Evolutionary conservation across 2,113 vertebrate genomes (phyloP).

Genomic region (Pavo muticus): DNA sequence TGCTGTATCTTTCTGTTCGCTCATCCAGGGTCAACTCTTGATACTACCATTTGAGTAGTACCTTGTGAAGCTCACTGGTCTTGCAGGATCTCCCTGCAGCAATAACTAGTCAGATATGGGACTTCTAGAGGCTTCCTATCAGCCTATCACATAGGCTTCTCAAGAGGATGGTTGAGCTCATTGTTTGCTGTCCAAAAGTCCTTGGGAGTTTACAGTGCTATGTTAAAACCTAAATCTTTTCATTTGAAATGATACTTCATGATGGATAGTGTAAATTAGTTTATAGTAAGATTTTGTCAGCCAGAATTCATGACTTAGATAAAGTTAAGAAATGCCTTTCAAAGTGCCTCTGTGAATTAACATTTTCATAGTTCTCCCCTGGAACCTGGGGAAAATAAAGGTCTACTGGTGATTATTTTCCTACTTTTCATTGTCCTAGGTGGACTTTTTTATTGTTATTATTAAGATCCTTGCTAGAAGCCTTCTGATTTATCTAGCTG

Average conservation of each 20-base stretch:
- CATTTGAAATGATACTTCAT: slow-evolving; percentile 66
- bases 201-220: slow-evolving; percentile 67
- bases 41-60: neutral
- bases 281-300: slow-evolving; percentile 73
- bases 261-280: slow-evolving; percentile 68
- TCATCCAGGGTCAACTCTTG: neutral
- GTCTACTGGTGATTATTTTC: slow-evolving; percentile 68
- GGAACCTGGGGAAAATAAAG: slow-evolving; percentile 58
- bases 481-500: slow-evolving; percentile 72
- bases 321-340: slow-evolving; percentile 67
- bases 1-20: neutral
- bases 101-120: neutral
- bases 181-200: slow-evolving; percentile 58
- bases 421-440: slow-evolving; percentile 51
- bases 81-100: neutral
- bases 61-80: neutral
- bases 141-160: neutral
- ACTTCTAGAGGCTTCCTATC: neutral
- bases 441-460: slow-evolving; percentile 57
- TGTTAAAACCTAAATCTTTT: slow-evolving; percentile 68
- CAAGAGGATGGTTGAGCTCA: neutral
- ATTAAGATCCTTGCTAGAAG: slow-evolving; percentile 64
- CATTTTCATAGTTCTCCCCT: slow-evolving; percentile 29
- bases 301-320: slow-evolving; percentile 68
- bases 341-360: slow-evolving; percentile 69